Evolutionary conservation across 2,797 vertebrate species (phyloP).

Genomic region (Phalanger gymnotis): DNA sequence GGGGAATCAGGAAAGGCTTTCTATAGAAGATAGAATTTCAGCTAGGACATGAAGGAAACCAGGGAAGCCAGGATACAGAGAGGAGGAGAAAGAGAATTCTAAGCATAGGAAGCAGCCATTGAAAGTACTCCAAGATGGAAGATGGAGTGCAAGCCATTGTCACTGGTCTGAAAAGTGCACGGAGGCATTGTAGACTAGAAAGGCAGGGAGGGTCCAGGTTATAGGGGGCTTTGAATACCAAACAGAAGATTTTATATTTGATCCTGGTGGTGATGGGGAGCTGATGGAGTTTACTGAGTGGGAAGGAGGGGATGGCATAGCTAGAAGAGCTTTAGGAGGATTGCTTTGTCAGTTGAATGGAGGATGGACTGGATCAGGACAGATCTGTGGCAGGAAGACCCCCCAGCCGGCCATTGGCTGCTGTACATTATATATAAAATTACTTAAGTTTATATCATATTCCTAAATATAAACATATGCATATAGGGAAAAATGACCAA

Average conservation of each 20-base stretch:
- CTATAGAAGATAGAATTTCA: not conserved
- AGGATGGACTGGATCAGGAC: not conserved
- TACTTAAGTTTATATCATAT: not conserved
- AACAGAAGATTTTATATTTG: not conserved
- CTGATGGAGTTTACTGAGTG: not conserved
- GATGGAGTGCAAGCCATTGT: not conserved
- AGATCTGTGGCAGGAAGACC: not conserved
- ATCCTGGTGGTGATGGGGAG: not conserved
- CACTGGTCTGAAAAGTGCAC: not conserved
- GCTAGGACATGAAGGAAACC: not conserved
- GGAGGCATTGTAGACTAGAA: not conserved
- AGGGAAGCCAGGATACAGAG: not conserved
- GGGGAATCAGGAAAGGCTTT: not conserved
- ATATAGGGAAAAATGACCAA: not conserved
- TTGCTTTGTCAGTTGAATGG: not conserved
- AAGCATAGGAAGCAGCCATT: not conserved
- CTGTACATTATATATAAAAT: not conserved
- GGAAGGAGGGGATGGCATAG: not conserved
- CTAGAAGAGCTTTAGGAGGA: not conserved
- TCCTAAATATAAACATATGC: not conserved
- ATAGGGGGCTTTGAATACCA: not conserved
- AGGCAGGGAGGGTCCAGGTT: not conserved
- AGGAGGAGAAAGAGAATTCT: not conserved
- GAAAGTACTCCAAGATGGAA: not conserved
- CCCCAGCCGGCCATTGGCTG: not conserved